Evolutionary conservation across 2,113 vertebrate genomes (phyloP), one percentile per base, ranked within the genome.

Genomic region (Chloebia gouldiae): DNA sequence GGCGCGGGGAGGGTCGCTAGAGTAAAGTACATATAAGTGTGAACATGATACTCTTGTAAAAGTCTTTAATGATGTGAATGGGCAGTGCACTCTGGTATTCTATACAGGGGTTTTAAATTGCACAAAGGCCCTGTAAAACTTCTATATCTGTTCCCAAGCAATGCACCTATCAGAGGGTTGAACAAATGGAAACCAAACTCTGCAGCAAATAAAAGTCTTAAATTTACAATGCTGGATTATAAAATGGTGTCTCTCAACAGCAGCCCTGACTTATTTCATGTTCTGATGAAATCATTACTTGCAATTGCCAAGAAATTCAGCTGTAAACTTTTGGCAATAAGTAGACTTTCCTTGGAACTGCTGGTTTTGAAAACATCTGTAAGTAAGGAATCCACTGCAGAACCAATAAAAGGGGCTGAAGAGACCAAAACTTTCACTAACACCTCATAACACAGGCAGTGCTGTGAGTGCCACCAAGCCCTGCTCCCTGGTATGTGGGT

Each of bases 351-450:
- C 90, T 90, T 96, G 95, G 90, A 96, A 96, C 57, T 53, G 80
- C 49, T 75, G 81, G 57, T 72, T 97, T 96, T 86, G 85, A 92
- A 96, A 97, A 97, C 95, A 97, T 96, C 93, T 97, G 94, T 90
- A 90, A 95, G 93, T 56, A 90, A 93, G 88, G 96, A 96, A 96
- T 97, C 85, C 81, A 92, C 92, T 92, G 30, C 76, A 96, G 81
- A 94, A 80, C 79, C 90, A 96, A 94, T 95, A 94, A 97, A 97
- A 81, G 45, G n/a, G 18, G 59, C 90, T 95, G 93, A 96, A 93
- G 93, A 93, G 95, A 96, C 93, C 88, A 91, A 93, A 95, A 92
- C 88, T 92, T 95, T 96, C 92, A 93, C 86, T 95, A 92, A 95
- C 96, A 96, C 93, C 95, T 97, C 94, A 4, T 97, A 97, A 97